Evolutionary conservation across 2,888 invertebrate genomes (phyloP).

Genomic region (Gibbula magus): DNA sequence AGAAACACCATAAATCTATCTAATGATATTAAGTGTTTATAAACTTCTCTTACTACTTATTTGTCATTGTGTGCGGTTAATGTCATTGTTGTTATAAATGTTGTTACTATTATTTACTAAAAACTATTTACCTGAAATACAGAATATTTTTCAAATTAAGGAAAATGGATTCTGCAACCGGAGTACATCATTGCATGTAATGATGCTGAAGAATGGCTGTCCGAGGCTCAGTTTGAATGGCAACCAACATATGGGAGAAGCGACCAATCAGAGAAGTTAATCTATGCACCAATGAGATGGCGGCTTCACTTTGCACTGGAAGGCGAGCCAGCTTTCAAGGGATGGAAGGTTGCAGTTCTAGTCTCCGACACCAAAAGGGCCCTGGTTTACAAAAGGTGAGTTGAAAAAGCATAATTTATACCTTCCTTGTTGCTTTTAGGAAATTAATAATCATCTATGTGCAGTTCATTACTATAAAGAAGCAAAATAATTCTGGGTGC

Average conservation of each 20-base stretch:
- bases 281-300: slow-evolving; percentile 58
- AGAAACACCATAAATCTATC: no score
- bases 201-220: slow-evolving; percentile 52
- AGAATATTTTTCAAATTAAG: slow-evolving; percentile 29
- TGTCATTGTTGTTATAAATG: no score
- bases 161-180: slow-evolving; percentile 64
- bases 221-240: slow-evolving; percentile 65
- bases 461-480: no score
- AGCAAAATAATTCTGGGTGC: no score
- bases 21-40: no score
- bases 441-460: no score
- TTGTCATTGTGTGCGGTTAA: no score
- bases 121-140: not conserved
- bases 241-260: slow-evolving; percentile 32
- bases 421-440: no score
- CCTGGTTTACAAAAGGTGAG: slow-evolving; percentile 60
- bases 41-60: no score
- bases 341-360: slow-evolving; percentile 64
- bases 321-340: slow-evolving; percentile 53
- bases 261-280: slow-evolving; percentile 38
- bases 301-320: slow-evolving; percentile 46
- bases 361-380: slow-evolving; percentile 48
- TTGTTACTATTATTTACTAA: no score
- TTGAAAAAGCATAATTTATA: no score
- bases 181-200: slow-evolving; percentile 56